Percentiles rank a stretch among this genome's conserved stretches.
Evolutionary conservation across 2,113 vertebrate species (phyloP).

Genomic region (Melanerpes aurifrons): DNA sequence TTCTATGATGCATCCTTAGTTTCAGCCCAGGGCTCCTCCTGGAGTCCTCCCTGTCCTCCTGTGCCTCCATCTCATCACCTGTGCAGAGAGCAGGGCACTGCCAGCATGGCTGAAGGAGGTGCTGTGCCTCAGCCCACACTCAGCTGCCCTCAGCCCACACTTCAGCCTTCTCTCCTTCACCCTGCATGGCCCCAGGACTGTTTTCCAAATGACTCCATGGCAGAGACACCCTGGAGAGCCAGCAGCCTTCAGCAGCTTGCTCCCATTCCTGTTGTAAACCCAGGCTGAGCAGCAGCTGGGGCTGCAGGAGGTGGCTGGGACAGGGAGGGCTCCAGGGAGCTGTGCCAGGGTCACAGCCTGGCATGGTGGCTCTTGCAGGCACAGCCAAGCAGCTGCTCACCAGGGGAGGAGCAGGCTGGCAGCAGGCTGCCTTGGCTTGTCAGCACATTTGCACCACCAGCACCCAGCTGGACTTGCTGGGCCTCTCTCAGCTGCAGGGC

Average conservation of each 20-base stretch:
- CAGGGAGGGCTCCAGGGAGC: neutral
- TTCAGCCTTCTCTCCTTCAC: neutral
- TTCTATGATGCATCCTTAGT: no score
- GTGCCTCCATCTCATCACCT: neutral
- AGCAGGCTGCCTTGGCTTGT: neutral
- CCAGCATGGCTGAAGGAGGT: neutral
- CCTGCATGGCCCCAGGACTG: neutral
- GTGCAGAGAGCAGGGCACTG: no score
- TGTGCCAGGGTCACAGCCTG: neutral
- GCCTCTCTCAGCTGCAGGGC: no score
- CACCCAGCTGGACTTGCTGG: neutral
- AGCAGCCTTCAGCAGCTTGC: neutral
- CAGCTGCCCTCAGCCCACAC: fast-evolving
- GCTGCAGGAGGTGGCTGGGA: neutral
- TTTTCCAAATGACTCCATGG: neutral
- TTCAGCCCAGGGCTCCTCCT: neutral
- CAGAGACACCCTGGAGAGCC: neutral
- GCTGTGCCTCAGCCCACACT: neutral
- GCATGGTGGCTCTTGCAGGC: neutral
- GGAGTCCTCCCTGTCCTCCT: neutral
- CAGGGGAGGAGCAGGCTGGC: neutral
- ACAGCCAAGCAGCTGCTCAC: neutral
- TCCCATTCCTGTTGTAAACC: neutral
- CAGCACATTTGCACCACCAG: neutral
- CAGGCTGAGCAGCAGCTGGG: neutral